These are phyloP conservation scores for Laupala kohalensis DNA, from an alignment of 1,140 invertebrate genomes.

Conservation along the genomic window DNA sequence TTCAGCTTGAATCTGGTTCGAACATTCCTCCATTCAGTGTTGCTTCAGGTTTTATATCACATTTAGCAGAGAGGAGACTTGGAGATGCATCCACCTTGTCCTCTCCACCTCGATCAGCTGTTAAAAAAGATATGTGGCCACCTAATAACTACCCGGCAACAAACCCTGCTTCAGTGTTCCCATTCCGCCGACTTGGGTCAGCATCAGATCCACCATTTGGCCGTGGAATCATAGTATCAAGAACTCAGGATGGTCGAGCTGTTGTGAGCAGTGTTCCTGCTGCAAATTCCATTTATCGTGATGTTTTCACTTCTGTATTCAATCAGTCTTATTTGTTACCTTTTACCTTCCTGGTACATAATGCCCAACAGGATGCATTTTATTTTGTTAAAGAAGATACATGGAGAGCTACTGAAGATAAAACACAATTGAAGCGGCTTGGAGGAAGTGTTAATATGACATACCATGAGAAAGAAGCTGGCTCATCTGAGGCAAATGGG, in stretches of 20 bases:
- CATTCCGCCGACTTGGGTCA: slow-evolving; percentile 43
- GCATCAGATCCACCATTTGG: slow-evolving; percentile 77
- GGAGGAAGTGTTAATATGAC: slow-evolving; percentile 87
- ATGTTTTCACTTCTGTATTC: slow-evolving; percentile 87
- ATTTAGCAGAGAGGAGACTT: slow-evolving; percentile 58
- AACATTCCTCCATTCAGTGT: slow-evolving; percentile 30
- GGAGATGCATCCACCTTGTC: slow-evolving; percentile 50
- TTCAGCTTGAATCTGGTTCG: slow-evolving; percentile 1
- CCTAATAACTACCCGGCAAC: slow-evolving; percentile 19
- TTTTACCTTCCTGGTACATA: slow-evolving; percentile 71
- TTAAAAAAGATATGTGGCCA: slow-evolving; percentile 44
- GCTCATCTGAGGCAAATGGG: slow-evolving; percentile 1
- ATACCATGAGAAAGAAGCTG: slow-evolving; percentile 69
- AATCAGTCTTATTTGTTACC: slow-evolving; percentile 80
- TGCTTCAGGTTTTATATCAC: slow-evolving; percentile 65
- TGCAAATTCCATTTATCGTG: slow-evolving; percentile 75
- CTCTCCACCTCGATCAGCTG: slow-evolving; percentile 49
- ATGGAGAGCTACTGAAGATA: slow-evolving; percentile 75
- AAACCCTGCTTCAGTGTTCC: slow-evolving; percentile 16
- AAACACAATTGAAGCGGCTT: slow-evolving; percentile 71
- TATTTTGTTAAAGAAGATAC: slow-evolving; percentile 89
- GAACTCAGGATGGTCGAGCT: slow-evolving; percentile 60
- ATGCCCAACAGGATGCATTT: slow-evolving; percentile 79
- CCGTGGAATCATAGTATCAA: slow-evolving; percentile 77
- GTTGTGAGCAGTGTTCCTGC: slow-evolving; percentile 74